Conservation (phyloP, 2,888 invertebrate species). For the Leptothorax acervorum region DNA sequence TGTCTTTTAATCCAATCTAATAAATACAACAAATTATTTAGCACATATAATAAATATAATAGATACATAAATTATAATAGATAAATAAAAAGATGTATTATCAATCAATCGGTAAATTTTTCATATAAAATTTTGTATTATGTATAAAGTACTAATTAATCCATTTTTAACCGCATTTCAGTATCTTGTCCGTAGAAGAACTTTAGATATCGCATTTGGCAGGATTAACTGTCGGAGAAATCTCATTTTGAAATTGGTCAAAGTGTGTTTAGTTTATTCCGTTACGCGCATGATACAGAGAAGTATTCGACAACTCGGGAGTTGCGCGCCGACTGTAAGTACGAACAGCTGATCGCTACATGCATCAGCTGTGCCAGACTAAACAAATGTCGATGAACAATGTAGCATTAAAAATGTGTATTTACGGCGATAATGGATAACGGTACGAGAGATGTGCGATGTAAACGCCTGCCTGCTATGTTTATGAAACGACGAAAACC, state of each 20-base stretch:
- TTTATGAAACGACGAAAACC: not conserved
- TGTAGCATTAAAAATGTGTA: conserved; percentile 1
- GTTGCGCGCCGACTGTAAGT: not conserved
- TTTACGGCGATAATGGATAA: not conserved
- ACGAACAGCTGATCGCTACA: conserved; percentile 42
- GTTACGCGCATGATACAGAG: not conserved
- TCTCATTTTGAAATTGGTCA: not conserved
- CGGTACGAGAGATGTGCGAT: not conserved
- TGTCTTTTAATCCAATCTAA: not conserved
- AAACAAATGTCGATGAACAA: conserved; percentile 37
- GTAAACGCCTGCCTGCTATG: not conserved
- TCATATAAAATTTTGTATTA: not conserved
- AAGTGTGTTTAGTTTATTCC: not conserved
- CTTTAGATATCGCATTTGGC: not conserved
- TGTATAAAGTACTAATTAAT: not conserved
- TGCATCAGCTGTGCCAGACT: conserved; percentile 35
- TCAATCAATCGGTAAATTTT: not conserved
- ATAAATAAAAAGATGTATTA: not conserved
- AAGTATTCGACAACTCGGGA: conserved; percentile 3
- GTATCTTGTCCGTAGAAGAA: not conserved
- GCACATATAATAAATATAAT: not conserved
- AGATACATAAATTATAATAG: not conserved
- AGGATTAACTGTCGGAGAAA: not conserved
- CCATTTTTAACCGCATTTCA: not conserved
- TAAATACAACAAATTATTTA: not conserved